A percentile compares a stretch with the other conserved stretches of the same genome.
phyloP scores from a whole-genome alignment of 2,113 vertebrate species.

The Donacobius atricapilla region DNA sequence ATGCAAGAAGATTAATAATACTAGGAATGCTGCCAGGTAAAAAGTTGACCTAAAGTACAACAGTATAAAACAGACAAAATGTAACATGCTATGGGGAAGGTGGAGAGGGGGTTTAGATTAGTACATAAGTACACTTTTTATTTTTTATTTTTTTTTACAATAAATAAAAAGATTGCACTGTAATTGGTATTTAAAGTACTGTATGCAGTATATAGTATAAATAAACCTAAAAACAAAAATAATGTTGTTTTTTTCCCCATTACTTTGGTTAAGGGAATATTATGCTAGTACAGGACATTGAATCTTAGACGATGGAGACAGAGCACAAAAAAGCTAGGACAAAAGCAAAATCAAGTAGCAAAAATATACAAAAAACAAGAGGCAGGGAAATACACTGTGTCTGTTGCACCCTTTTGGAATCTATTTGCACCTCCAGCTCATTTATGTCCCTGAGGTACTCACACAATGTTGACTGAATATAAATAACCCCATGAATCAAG shows the following conservation, averaged over 20 bases:
- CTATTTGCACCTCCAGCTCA: conserved; percentile 84
- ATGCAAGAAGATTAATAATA: conserved; percentile 89
- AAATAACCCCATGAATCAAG: conserved; percentile 74
- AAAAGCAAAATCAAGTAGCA: conserved; percentile 84
- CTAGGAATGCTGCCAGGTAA: conserved; percentile 92
- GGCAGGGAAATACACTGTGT: conserved; percentile 76
- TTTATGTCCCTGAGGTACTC: conserved; percentile 93
- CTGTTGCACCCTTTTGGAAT: conserved; percentile 84
- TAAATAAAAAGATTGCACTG: conserved; percentile 99
- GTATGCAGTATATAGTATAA: conserved; percentile 99
- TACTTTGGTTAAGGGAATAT: conserved; percentile 96
- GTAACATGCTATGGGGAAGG: conserved; percentile 88
- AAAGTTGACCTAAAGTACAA: conserved; percentile 89
- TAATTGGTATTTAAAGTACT: conserved; percentile 99
- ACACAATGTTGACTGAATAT: conserved; percentile 71
- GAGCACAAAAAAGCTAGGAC: conserved; percentile 72
- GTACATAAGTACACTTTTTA: conserved; percentile 96
- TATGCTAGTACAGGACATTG: conserved; percentile 89
- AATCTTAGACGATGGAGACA: conserved; percentile 81
- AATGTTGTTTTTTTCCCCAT: conserved; percentile 89
- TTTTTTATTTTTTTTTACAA: conserved; percentile 87
- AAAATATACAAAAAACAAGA: conserved; percentile 83
- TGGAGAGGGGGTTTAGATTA: conserved; percentile 86
- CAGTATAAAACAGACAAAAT: conserved; percentile 83
- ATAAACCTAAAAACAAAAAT: conserved; percentile 93